A percentile compares a stretch with the other conserved stretches of the same genome.
Conservation (phyloP, 2,113 vertebrate species). For the Channa maculata region DNA sequence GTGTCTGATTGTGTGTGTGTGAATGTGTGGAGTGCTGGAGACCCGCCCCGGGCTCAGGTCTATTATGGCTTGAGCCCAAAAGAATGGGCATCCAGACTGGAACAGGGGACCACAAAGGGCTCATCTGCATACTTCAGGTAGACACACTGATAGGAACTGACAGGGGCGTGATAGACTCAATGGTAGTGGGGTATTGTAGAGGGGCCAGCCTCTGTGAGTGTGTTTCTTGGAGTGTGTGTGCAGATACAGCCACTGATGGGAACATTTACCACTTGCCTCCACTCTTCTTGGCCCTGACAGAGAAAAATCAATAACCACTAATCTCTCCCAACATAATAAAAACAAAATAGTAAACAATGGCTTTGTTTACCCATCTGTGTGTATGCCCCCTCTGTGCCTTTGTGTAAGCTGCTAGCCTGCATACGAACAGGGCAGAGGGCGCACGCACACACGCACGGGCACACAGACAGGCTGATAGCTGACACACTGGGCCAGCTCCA, state of each 20-base stretch:
- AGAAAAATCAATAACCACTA: conserved; percentile 95
- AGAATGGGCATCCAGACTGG: conserved; percentile 86
- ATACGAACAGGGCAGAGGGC: conserved; percentile 75
- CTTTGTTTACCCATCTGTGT: conserved; percentile 90
- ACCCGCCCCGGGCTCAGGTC: conserved; percentile 87
- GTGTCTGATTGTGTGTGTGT: conserved; percentile 55
- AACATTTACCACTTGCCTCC: conserved; percentile 84
- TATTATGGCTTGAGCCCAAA: conserved; percentile 87
- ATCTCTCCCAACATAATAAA: conserved; percentile 90
- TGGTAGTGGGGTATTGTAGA: conserved; percentile 84
- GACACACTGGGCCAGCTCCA: conserved; percentile 69
- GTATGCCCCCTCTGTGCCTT: conserved; percentile 65
- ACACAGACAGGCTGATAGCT: conserved; percentile 68
- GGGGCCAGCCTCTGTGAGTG: conserved; percentile 51
- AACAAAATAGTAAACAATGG: conserved; percentile 95
- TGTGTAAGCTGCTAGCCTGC: conserved; percentile 72
- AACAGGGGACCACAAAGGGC: conserved; percentile 86
- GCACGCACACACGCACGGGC: conserved; percentile 27
- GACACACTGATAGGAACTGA: conserved; percentile 96
- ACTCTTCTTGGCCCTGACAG: conserved; percentile 83
- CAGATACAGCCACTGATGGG: conserved; percentile 81
- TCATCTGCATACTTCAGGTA: conserved; percentile 99
- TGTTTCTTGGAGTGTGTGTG: conserved; percentile 41
- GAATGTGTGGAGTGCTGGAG: conserved; percentile 62
- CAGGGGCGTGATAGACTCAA: conserved; percentile 95